These are phyloP conservation scores for Toxonevra muliebris DNA, from an alignment of 2,888 invertebrate genomes.

Conservation along the genomic window DNA sequence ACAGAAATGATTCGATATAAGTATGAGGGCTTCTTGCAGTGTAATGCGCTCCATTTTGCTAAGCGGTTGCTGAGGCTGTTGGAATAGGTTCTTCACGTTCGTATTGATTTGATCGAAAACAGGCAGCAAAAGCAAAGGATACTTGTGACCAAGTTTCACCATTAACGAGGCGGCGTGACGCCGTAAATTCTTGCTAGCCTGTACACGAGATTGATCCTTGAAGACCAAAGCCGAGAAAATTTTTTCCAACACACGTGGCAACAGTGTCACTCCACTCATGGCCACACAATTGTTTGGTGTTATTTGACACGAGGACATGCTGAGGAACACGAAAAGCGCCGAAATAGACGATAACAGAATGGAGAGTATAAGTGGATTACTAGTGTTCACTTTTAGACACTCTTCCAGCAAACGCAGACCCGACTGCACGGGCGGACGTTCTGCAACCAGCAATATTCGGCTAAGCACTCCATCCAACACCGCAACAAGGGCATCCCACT, in stretches of 20 bases:
- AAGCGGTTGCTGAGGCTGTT: constrained; percentile 70
- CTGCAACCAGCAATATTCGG: constrained; percentile 76
- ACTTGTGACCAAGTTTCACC: constrained; percentile 89
- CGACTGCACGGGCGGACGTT: constrained; percentile 77
- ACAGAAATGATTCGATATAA: constrained; percentile 90
- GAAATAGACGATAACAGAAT: constrained; percentile 90
- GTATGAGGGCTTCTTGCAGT: constrained; percentile 79
- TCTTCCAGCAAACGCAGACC: constrained; percentile 82
- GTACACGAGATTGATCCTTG: constrained; percentile 70
- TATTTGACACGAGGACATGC: constrained; percentile 84
- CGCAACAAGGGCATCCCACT: constrained; percentile 83
- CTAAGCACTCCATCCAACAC: constrained; percentile 86
- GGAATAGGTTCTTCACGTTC: constrained; percentile 76
- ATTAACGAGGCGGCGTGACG: constrained; percentile 90
- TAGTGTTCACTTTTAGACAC: constrained; percentile 79
- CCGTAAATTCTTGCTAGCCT: constrained; percentile 84
- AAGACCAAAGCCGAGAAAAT: constrained; percentile 87
- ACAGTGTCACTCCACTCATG: constrained; percentile 72
- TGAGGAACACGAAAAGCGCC: constrained; percentile 89
- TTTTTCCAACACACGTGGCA: constrained; percentile 86
- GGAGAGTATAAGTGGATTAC: constrained; percentile 83
- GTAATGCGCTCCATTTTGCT: constrained; percentile 86
- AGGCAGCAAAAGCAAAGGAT: constrained; percentile 84
- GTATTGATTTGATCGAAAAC: constrained; percentile 86
- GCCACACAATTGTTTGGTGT: constrained; percentile 70